phyloP scores from a whole-genome alignment of 2,797 vertebrate genomes.

The Hipposideros larvatus region DNA sequence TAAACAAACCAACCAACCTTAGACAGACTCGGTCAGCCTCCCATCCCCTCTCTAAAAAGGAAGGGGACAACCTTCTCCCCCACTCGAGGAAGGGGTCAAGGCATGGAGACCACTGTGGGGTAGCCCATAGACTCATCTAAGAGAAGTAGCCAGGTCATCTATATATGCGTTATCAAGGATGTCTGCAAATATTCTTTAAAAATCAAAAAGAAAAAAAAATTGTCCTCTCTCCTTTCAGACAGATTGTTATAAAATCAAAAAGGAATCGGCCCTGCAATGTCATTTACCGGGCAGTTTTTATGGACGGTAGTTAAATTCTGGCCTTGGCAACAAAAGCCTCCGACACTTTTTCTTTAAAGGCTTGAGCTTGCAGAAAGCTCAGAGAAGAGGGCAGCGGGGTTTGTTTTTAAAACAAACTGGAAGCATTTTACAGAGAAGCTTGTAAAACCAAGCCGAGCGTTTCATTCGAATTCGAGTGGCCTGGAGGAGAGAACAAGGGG shows the following conservation, averaged over 20 bases:
- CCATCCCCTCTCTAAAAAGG: background rate
- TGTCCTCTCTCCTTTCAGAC: background rate
- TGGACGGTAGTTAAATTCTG: background rate
- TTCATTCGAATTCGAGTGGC: background rate
- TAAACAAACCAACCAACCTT: background rate
- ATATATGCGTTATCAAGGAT: background rate
- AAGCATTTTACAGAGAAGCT: slow-evolving; percentile 10
- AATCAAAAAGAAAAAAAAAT: background rate
- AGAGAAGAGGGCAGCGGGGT: background rate
- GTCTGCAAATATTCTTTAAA: background rate
- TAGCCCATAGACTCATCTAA: background rate
- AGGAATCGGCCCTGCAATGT: background rate
- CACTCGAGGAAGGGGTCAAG: background rate
- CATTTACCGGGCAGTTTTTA: background rate
- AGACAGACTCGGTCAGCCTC: background rate
- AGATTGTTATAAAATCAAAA: background rate
- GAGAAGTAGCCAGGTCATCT: background rate
- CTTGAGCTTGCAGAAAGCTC: background rate
- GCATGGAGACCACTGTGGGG: background rate
- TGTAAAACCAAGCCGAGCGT: background rate
- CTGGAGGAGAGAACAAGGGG: background rate
- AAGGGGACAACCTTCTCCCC: background rate
- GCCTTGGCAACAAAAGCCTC: background rate
- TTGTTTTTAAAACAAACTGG: background rate
- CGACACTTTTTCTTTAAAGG: background rate